Percentiles rank a stretch among this genome's conserved stretches.
phyloP scores from a whole-genome alignment of 2,113 vertebrate genomes.

The Andinoacara biseriatus region DNA sequence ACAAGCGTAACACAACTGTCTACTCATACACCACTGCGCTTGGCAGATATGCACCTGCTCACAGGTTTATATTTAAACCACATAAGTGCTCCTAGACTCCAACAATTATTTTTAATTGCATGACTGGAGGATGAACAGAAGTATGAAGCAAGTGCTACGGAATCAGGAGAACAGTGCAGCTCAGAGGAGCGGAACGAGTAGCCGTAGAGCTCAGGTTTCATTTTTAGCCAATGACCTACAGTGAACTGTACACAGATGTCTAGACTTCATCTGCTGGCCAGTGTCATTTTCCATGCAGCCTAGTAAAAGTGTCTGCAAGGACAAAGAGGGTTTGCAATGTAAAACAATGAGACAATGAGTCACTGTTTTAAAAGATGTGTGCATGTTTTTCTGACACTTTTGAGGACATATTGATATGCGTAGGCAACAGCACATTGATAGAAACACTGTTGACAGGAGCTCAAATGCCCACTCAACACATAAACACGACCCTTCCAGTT shows the following conservation, averaged over 20 bases:
- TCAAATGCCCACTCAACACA: slow-evolving; percentile 19
- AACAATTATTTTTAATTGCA: slow-evolving; percentile 29
- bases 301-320: slow-evolving; percentile 18
- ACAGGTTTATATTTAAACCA: slow-evolving; percentile 11
- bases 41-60: slow-evolving; percentile 34
- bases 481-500: slow-evolving; percentile 37
- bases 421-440: not conserved
- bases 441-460: slow-evolving; percentile 44
- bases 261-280: slow-evolving; percentile 48
- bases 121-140: slow-evolving; percentile 15
- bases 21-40: slow-evolving; percentile 10
- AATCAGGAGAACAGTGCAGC: slow-evolving; percentile 21
- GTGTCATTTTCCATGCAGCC: slow-evolving; percentile 35
- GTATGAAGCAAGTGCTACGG: not conserved
- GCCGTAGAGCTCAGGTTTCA: slow-evolving; percentile 56
- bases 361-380: not conserved
- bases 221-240: slow-evolving; percentile 53
- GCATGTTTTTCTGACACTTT: slow-evolving; percentile 8
- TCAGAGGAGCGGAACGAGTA: slow-evolving; percentile 39
- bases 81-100: not conserved
- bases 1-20: slow-evolving; percentile 11
- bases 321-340: slow-evolving; percentile 1
- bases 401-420: slow-evolving; percentile 24
- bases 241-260: slow-evolving; percentile 52
- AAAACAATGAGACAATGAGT: slow-evolving; percentile 4